Evolutionary conservation across 2,797 vertebrate species (phyloP).

Genomic region (Diplodus sargus): DNA sequence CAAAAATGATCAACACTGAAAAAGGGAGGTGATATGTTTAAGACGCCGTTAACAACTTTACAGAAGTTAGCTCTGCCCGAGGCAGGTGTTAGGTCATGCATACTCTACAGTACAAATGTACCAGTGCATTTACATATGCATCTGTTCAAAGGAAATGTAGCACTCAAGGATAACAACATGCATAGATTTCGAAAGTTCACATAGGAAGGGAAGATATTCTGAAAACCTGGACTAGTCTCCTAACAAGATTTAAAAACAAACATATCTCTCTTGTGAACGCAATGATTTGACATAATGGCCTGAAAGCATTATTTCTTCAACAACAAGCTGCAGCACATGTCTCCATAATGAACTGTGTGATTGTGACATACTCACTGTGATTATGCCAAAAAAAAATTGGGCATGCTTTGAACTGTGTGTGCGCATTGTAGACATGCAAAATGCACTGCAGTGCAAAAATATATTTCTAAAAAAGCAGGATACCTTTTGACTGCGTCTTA

Average conservation of each 20-base stretch:
- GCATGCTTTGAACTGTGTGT: slow-evolving; percentile 60
- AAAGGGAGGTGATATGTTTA: slow-evolving; percentile 70
- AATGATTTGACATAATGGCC: slow-evolving; percentile 33
- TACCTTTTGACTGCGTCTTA: slow-evolving; percentile 67
- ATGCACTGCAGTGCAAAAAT: slow-evolving; percentile 80
- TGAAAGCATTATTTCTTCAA: slow-evolving; percentile 27
- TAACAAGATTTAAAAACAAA: slow-evolving; percentile 46
- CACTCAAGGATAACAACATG: slow-evolving; percentile 81
- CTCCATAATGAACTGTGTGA: not conserved
- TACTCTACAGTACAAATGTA: slow-evolving; percentile 71
- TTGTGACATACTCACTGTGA: slow-evolving; percentile 29
- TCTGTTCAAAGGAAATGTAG: slow-evolving; percentile 65
- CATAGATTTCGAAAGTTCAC: slow-evolving; percentile 84
- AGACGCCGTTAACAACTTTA: slow-evolving; percentile 62
- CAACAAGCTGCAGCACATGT: slow-evolving; percentile 7
- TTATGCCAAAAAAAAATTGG: slow-evolving; percentile 35
- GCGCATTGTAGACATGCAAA: slow-evolving; percentile 76
- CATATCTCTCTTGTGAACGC: slow-evolving; percentile 38
- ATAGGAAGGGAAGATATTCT: slow-evolving; percentile 70
- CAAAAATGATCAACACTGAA: slow-evolving; percentile 35
- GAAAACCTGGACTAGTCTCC: slow-evolving; percentile 56
- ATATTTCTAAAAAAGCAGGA: slow-evolving; percentile 73
- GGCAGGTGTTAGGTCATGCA: slow-evolving; percentile 74
- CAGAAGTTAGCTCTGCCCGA: slow-evolving; percentile 64
- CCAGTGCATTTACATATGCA: slow-evolving; percentile 68